A percentile compares a stretch with the other conserved stretches of the same genome.
phyloP scores from a whole-genome alignment of 2,888 invertebrate genomes.

The Pterobdella sp. region DNA sequence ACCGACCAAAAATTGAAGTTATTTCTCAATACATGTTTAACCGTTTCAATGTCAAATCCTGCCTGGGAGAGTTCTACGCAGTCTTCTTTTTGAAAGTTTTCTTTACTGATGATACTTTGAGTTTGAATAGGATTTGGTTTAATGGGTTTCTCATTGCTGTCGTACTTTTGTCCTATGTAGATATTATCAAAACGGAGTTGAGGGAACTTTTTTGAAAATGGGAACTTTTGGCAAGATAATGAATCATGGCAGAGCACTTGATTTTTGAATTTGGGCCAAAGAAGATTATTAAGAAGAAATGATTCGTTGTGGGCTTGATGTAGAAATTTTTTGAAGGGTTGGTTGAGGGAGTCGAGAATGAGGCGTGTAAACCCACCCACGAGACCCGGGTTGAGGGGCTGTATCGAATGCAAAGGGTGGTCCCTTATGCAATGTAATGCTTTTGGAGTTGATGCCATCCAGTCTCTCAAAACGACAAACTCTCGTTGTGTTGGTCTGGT shows the following conservation, averaged over 20 bases:
- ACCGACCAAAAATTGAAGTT: constrained; percentile 38
- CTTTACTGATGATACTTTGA: background rate
- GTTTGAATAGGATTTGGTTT: constrained; percentile 29
- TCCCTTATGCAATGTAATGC: constrained; percentile 38
- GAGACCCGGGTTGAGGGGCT: constrained; percentile 32
- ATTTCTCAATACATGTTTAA: constrained; percentile 33
- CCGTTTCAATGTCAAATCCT: constrained; percentile 35
- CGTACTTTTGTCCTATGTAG: constrained; percentile 37
- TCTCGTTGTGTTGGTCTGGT: constrained; percentile 37
- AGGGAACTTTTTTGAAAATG: constrained; percentile 34
- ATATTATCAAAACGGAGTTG: constrained; percentile 34
- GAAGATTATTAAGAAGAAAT: constrained; percentile 30
- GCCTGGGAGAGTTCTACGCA: constrained; percentile 38
- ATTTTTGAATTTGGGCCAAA: constrained; percentile 34
- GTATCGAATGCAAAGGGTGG: constrained; percentile 34
- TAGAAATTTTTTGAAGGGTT: constrained; percentile 28
- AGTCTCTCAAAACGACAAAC: constrained; percentile 33
- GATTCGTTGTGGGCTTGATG: constrained; percentile 25
- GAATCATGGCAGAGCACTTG: constrained; percentile 38
- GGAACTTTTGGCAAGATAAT: constrained; percentile 36
- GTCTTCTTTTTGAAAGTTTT: constrained; percentile 17
- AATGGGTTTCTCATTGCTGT: constrained; percentile 37
- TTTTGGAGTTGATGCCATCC: constrained; percentile 30
- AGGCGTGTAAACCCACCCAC: constrained; percentile 35
- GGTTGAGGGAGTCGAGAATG: constrained; percentile 2